Percentiles rank a stretch among this genome's conserved stretches.
Conservation (phyloP, 2,113 vertebrate genomes). For the Cichladusa arquata region DNA sequence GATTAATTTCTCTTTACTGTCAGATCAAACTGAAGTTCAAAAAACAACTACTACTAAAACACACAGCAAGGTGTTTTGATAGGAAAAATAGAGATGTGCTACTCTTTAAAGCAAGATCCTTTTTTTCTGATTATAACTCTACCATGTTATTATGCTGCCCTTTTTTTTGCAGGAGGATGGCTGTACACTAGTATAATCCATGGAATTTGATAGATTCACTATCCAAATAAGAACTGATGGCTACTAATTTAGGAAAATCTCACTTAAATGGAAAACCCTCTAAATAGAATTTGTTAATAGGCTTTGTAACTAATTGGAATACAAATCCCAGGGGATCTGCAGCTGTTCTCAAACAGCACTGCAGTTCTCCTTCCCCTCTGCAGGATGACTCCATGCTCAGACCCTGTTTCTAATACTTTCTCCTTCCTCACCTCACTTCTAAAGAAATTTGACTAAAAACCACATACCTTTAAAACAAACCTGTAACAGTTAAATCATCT, state of each 20-base stretch:
- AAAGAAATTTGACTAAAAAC: neutral
- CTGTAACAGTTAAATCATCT: neutral
- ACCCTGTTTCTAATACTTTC: neutral
- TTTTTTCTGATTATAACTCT: neutral
- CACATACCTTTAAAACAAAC: neutral
- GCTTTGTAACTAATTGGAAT: constrained; percentile 2
- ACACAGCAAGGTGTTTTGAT: neutral
- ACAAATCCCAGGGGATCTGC: neutral
- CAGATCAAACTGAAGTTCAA: neutral
- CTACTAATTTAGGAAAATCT: neutral
- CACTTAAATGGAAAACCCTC: neutral
- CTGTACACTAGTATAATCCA: neutral
- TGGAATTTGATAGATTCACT: neutral
- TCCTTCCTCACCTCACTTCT: neutral
- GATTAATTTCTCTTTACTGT: neutral
- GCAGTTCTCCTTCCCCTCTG: neutral
- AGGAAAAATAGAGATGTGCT: neutral
- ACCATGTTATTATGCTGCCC: neutral
- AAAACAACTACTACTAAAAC: neutral
- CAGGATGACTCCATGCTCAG: neutral
- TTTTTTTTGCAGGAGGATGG: neutral
- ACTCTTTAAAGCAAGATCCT: neutral
- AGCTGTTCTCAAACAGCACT: neutral
- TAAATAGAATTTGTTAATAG: neutral
- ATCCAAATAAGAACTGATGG: neutral